Evolutionary conservation across 2,113 vertebrate genomes (phyloP).

Genomic region (Mus pahari): DNA sequence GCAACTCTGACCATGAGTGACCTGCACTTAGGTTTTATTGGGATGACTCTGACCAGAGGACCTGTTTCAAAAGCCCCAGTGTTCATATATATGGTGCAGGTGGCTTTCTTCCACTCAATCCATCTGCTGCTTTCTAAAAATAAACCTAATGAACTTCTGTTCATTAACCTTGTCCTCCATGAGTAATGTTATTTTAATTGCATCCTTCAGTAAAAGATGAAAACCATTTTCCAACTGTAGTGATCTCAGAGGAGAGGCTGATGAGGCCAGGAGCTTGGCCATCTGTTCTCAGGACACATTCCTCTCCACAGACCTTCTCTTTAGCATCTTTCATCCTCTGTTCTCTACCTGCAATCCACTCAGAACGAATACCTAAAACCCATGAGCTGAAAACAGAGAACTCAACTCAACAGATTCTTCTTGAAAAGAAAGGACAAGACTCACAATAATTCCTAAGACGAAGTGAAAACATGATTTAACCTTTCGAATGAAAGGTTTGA

Average conservation of each 20-base stretch:
- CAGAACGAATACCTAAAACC: not conserved
- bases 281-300: not conserved
- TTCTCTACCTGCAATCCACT: not conserved
- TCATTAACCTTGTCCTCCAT: conserved; percentile 23
- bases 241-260: not conserved
- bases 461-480: not conserved
- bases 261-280: not conserved
- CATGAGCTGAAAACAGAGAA: not conserved
- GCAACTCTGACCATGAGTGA: conserved; percentile 68
- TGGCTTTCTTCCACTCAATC: conserved; percentile 54
- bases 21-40: not conserved
- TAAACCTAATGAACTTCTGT: conserved; percentile 43
- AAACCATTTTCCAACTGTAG: not conserved
- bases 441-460: not conserved
- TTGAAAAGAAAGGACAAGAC: not conserved
- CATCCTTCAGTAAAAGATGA: not conserved
- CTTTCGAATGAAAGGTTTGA: not conserved
- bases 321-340: not conserved
- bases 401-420: not conserved
- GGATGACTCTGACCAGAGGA: conserved; percentile 15
- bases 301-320: not conserved
- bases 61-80: not conserved
- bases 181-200: conserved; percentile 27
- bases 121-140: conserved; percentile 63
- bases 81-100: conserved; percentile 60